phyloP scores from a whole-genome alignment of 1,140 invertebrate genomes.

The Bombyx mandarina region DNA sequence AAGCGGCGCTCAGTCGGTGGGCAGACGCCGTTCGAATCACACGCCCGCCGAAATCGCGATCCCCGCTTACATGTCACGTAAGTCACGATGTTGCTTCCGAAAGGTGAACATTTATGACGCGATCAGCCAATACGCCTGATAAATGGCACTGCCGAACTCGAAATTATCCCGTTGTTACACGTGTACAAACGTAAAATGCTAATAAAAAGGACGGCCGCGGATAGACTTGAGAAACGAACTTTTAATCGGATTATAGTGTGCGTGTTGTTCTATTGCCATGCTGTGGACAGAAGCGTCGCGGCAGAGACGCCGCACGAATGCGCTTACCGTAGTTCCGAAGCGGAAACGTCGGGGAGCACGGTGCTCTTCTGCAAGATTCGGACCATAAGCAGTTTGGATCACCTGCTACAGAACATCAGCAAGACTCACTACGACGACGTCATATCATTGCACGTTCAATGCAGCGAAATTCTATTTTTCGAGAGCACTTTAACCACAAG shows the following conservation, averaged over 20 bases:
- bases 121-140: constrained; percentile 46
- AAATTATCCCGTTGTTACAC: constrained; percentile 33
- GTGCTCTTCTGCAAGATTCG: constrained; percentile 64
- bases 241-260: constrained; percentile 58
- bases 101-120: constrained; percentile 64
- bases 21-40: constrained; percentile 43
- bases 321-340: constrained; percentile 54
- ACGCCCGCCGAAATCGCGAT: constrained; percentile 24
- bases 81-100: constrained; percentile 52
- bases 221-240: constrained; percentile 53
- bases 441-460: constrained; percentile 79
- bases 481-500: constrained; percentile 76
- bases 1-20: constrained; percentile 59
- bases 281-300: constrained; percentile 39
- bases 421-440: constrained; percentile 66
- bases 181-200: constrained; percentile 56
- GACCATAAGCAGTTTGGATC: constrained; percentile 62
- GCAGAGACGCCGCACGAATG: constrained; percentile 64
- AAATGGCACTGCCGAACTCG: constrained; percentile 58
- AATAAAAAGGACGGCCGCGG: constrained; percentile 58
- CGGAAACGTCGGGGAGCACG: constrained; percentile 54
- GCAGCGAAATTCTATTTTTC: constrained; percentile 85
- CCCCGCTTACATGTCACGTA: constrained; percentile 44
- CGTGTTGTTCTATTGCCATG: constrained; percentile 63
- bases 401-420: constrained; percentile 61